Evolutionary conservation across 2,797 vertebrate species (phyloP).

Genomic region (Poeciliopsis paucimaculata): DNA sequence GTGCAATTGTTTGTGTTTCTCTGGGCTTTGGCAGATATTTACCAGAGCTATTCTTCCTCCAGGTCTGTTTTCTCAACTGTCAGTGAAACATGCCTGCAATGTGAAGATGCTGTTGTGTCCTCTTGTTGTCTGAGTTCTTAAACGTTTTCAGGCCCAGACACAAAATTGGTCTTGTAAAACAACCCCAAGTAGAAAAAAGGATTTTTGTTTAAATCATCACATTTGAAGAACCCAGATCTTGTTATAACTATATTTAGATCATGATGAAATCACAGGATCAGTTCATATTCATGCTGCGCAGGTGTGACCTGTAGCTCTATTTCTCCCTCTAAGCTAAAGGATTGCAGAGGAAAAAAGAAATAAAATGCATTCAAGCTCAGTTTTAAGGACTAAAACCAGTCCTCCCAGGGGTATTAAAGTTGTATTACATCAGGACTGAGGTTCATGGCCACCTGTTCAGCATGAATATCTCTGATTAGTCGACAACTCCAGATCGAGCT

Average conservation of each 20-base stretch:
- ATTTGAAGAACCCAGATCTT: constrained; percentile 57
- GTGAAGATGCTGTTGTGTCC: constrained; percentile 35
- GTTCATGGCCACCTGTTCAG: constrained; percentile 59
- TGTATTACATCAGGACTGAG: constrained; percentile 29
- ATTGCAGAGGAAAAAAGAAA: not conserved
- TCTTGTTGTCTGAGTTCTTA: constrained; percentile 47
- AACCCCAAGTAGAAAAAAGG: not conserved
- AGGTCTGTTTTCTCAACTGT: constrained; percentile 21
- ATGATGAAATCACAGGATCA: constrained; percentile 63
- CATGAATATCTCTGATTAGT: constrained; percentile 62
- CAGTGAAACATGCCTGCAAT: constrained; percentile 19
- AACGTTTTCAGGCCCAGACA: constrained; percentile 25
- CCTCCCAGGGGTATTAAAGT: not conserved
- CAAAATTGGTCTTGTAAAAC: constrained; percentile 17
- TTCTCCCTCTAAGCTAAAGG: not conserved
- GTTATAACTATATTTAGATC: constrained; percentile 40
- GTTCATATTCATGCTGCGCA: constrained; percentile 48
- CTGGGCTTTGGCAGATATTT: constrained; percentile 12
- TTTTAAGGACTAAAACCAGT: constrained; percentile 8
- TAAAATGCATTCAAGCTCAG: not conserved
- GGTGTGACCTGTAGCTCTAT: constrained; percentile 32
- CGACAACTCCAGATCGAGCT: constrained; percentile 35
- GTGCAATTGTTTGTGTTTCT: constrained; percentile 24
- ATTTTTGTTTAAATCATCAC: constrained; percentile 19
- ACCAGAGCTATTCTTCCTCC: constrained; percentile 11